Evolutionary conservation across 2,113 vertebrate genomes (phyloP), one percentile per base, ranked within the genome.

Genomic region (Solea senegalensis): DNA sequence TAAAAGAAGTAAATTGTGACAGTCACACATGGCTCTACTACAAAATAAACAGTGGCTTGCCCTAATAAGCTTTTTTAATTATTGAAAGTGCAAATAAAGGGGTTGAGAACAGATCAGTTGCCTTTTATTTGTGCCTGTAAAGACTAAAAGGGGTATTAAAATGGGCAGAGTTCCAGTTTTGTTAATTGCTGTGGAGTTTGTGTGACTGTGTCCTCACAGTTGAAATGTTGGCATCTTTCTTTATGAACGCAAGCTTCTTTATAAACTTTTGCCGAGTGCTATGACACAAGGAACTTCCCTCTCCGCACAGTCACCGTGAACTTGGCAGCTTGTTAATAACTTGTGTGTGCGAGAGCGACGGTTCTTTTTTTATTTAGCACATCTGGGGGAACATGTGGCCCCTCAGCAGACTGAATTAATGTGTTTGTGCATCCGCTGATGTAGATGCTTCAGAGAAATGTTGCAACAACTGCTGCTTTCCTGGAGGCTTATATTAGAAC

Each of bases 11-110:
- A 51, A 34, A 48, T 54, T 83, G 58, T 78, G 61, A 57, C 51
- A 67, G 65, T 65, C 9, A 5, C 40, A 62, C 60, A 65, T 48
- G 27, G 53, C 48, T 73, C 6, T 34, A 50, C 3, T 11, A 9
- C 51, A 49, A 51, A 60, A 34, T 21, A 75, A 26, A 60, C 60
- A 27, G 67, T 46, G 8, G 13, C 15, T 15, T 16, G 15, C 67
- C 74, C 68, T 68, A 60, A 75, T 76, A 26, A 78, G 69, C 55
- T 48, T 69, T 78, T 85, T 83, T 54, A 75, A 83, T 83, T 86
- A 80, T 78, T 81, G 8, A 53, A 86, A 84, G 82, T 82, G 77
- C 81, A 90, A 83, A 85, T 85, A 78, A 89, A 88, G 62, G 53
- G 53, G 67, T 67, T 41, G 61, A 45, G 72, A 82, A 67, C 80